Percentiles rank a stretch among this genome's conserved stretches.
These are phyloP conservation scores for Parotocinclus haroldoi DNA, from an alignment of 2,797 vertebrate genomes.

Conservation along the genomic window DNA sequence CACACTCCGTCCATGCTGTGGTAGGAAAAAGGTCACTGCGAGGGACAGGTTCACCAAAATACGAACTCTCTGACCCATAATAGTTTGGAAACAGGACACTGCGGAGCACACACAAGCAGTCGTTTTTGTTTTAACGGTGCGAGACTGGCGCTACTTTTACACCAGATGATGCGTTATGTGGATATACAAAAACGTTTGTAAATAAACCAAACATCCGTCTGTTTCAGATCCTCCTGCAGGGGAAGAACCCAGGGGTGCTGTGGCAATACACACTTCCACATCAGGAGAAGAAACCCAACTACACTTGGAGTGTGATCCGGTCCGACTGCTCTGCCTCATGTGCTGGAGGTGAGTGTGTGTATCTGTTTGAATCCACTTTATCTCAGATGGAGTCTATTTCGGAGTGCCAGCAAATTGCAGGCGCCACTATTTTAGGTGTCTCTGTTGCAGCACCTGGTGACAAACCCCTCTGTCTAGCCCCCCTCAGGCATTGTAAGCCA, in stretches of 20 bases:
- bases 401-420: no score
- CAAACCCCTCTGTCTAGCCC: no score
- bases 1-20: background rate
- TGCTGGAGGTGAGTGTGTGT: conserved; percentile 72
- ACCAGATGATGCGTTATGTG: no score
- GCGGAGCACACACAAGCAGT: conserved; percentile 1
- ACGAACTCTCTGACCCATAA: background rate
- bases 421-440: no score
- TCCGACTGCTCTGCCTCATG: conserved; percentile 88
- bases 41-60: conserved; percentile 6
- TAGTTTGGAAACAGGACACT: background rate
- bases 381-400: no score
- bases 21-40: background rate
- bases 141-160: no score
- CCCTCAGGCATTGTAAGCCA: no score
- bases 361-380: background rate
- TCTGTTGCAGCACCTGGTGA: no score
- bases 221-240: conserved; percentile 87
- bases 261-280: conserved; percentile 92
- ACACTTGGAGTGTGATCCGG: conserved; percentile 83
- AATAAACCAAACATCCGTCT: conserved; percentile 1
- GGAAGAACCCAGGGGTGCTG: conserved; percentile 87
- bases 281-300: conserved; percentile 70
- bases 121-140: background rate
- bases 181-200: no score